phyloP scores from a whole-genome alignment of 2,888 invertebrate species.

The Cheilosia vernalis region DNA sequence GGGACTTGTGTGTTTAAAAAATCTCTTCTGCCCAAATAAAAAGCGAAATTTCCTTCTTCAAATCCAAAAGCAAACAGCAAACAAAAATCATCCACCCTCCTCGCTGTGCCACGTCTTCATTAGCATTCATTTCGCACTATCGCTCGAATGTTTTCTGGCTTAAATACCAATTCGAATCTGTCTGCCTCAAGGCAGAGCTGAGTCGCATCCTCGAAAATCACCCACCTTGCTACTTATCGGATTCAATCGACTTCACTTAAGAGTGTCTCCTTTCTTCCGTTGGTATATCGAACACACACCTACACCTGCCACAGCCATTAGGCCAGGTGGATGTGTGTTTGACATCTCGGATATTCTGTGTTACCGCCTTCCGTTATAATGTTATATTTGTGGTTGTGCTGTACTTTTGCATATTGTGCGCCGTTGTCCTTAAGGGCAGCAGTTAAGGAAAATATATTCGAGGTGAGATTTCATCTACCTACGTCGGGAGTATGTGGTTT shows the following conservation, averaged over 20 bases:
- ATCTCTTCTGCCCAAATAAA: too few relatives aligned
- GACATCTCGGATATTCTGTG: conserved; percentile 4
- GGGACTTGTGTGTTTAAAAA: too few relatives aligned
- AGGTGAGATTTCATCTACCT: not conserved
- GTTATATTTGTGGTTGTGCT: not conserved
- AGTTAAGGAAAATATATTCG: not conserved
- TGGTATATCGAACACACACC: not conserved
- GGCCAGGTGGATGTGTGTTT: conserved; percentile 25
- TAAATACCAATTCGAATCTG: conserved; percentile 38
- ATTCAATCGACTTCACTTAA: conserved; percentile 59
- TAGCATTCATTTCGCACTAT: conserved; percentile 52
- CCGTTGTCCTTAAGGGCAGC: conserved; percentile 10
- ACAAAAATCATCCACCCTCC: too few relatives aligned
- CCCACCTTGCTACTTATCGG: conserved; percentile 36
- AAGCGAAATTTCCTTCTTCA: too few relatives aligned
- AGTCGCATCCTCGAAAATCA: conserved; percentile 29
- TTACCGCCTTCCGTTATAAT: conserved; percentile 1
- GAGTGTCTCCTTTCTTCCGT: conserved; percentile 31
- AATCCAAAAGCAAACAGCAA: too few relatives aligned
- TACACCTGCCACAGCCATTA: conserved; percentile 10
- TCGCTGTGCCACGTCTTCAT: conserved; percentile 18
- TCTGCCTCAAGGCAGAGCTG: too few relatives aligned
- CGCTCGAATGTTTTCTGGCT: conserved; percentile 36
- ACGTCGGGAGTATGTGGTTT: not conserved
- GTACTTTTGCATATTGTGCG: not conserved